Percentiles rank a stretch among this genome's conserved stretches.
Evolutionary conservation across 2,113 vertebrate genomes (phyloP).

Genomic region (Tachysurus vachellii): DNA sequence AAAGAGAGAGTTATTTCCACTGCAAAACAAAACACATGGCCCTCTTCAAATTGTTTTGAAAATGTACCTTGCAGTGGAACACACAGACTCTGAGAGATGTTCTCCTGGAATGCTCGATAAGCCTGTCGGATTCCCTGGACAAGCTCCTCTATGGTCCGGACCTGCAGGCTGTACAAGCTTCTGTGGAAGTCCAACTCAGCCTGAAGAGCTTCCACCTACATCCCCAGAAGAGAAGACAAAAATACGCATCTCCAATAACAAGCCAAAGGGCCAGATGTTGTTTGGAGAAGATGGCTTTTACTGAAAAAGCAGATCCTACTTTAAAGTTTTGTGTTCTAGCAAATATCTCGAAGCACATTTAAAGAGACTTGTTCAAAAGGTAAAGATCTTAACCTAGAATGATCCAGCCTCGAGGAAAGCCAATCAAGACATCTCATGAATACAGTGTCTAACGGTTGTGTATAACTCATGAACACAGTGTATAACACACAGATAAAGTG

Average conservation of each 20-base stretch:
- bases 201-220: conserved; percentile 57
- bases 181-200: conserved; percentile 64
- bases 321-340: conserved; percentile 1
- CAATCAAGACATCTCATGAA: neutral
- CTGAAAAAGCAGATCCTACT: neutral
- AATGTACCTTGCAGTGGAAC: conserved; percentile 56
- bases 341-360: conserved; percentile 10
- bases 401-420: neutral
- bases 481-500: neutral
- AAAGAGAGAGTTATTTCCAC: neutral
- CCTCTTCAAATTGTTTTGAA: neutral
- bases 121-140: conserved; percentile 59
- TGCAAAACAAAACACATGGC: neutral
- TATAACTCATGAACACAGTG: neutral
- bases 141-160: conserved; percentile 58
- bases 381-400: neutral
- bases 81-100: conserved; percentile 58
- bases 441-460: neutral
- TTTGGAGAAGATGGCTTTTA: conserved; percentile 15
- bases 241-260: conserved; percentile 2
- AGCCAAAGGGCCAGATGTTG: neutral
- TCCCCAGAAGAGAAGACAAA: conserved; percentile 12
- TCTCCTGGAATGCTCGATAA: conserved; percentile 66
- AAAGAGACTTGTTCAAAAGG: neutral
- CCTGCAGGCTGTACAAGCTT: conserved; percentile 58